A percentile compares a stretch with the other conserved stretches of the same genome.
These are phyloP conservation scores for Thymallus thymallus DNA, from an alignment of 2,113 vertebrate genomes.

Conservation along the genomic window DNA sequence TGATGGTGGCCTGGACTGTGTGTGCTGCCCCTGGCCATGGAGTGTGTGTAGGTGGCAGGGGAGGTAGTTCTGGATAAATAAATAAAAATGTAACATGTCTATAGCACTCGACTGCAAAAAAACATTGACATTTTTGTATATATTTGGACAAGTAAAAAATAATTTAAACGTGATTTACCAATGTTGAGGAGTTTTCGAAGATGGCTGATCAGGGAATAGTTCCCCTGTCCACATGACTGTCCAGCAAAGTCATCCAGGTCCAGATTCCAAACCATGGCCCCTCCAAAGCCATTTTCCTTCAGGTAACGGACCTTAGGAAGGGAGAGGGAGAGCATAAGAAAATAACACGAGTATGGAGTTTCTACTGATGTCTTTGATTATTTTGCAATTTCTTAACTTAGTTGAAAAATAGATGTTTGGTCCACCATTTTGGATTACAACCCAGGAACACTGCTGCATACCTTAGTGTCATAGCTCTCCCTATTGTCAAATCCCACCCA, in stretches of 20 bases:
- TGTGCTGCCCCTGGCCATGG: background rate
- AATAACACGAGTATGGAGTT: background rate
- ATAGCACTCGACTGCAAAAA: conserved; percentile 16
- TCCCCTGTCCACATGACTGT: conserved; percentile 73
- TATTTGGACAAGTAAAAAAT: too few relatives aligned
- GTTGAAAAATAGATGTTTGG: too few relatives aligned
- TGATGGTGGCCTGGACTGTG: background rate
- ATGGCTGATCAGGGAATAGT: conserved; percentile 70
- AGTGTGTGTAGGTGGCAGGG: conserved; percentile 11
- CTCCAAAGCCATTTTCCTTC: conserved; percentile 72
- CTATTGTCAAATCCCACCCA: conserved; percentile 79
- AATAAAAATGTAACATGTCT: background rate
- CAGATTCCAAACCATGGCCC: conserved; percentile 79
- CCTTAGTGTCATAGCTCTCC: conserved; percentile 75
- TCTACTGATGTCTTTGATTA: background rate
- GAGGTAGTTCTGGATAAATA: conserved; percentile 34
- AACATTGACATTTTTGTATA: too few relatives aligned
- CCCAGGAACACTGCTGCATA: conserved; percentile 24
- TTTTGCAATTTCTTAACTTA: too few relatives aligned
- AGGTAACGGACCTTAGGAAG: conserved; percentile 68
- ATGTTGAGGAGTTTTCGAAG: conserved; percentile 40
- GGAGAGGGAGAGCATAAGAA: too few relatives aligned
- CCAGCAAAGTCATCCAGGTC: conserved; percentile 80
- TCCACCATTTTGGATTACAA: too few relatives aligned
- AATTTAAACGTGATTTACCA: too few relatives aligned